Evolutionary conservation across 2,113 vertebrate genomes (phyloP).

Genomic region (Stigmatopora nigra): DNA sequence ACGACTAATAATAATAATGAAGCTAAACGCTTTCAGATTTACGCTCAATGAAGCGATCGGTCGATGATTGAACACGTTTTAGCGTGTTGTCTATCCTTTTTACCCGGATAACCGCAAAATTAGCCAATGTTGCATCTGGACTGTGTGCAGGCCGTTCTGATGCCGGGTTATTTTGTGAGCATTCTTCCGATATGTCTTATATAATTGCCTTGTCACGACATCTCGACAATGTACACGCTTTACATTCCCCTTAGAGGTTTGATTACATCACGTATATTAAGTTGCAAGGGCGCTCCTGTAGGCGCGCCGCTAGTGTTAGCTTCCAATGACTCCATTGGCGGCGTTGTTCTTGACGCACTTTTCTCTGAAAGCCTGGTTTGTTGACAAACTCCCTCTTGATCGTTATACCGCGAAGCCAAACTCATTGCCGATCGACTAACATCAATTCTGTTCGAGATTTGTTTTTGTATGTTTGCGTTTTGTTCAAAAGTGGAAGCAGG

Average conservation of each 20-base stretch:
- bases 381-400: background rate
- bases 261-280: accelerated
- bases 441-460: background rate
- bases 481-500: background rate
- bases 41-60: background rate
- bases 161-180: slow-evolving; percentile 31
- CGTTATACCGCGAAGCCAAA: background rate
- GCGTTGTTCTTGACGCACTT: slow-evolving; percentile 16
- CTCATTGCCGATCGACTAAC: background rate
- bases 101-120: background rate
- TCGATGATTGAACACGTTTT: no score
- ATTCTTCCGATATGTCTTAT: background rate
- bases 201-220: background rate
- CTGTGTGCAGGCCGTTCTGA: slow-evolving; percentile 48
- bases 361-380: slow-evolving; percentile 9
- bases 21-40: background rate
- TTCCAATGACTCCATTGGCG: background rate
- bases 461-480: background rate
- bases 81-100: slow-evolving; percentile 3
- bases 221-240: background rate
- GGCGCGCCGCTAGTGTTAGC: slow-evolving; percentile 30
- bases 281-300: background rate
- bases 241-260: accelerated
- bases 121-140: slow-evolving; percentile 11
- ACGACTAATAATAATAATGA: background rate